phyloP scores from a whole-genome alignment of 1,140 invertebrate species.

The Calephelis nemesis region DNA sequence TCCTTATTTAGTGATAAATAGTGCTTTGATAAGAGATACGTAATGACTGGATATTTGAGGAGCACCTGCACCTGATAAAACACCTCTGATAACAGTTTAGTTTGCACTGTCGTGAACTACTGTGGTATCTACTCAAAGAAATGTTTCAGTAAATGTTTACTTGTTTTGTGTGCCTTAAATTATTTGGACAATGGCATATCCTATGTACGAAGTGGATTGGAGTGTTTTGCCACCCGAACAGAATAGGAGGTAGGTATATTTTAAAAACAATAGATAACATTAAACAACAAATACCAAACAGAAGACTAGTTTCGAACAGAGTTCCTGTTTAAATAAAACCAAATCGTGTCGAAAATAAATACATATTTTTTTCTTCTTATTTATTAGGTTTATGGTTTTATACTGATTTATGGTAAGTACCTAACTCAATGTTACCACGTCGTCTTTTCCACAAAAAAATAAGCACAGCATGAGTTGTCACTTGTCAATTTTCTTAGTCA shows the following conservation, averaged over 20 bases:
- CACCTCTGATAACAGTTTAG: constrained; percentile 70
- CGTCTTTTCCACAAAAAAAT: constrained; percentile 18
- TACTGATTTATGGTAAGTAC: constrained; percentile 26
- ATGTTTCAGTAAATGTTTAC: constrained; percentile 59
- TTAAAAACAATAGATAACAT: not conserved
- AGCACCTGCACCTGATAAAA: constrained; percentile 75
- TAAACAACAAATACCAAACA: not conserved
- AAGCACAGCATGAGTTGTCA: constrained; percentile 17
- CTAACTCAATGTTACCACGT: constrained; percentile 47
- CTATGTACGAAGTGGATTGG: constrained; percentile 87
- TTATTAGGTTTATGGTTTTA: not conserved
- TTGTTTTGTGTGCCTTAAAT: constrained; percentile 38
- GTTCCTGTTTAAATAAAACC: no score
- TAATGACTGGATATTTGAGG: constrained; percentile 71
- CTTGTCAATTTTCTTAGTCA: constrained; percentile 23
- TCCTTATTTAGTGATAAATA: constrained; percentile 77
- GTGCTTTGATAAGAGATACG: constrained; percentile 77
- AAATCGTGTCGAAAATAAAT: no score
- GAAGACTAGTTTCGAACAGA: not conserved
- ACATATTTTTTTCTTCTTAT: no score
- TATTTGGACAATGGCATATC: constrained; percentile 66
- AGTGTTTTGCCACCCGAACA: constrained; percentile 89
- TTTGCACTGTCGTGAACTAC: constrained; percentile 61
- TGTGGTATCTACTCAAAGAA: constrained; percentile 55
- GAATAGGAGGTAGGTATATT: constrained; percentile 85